Base-by-base conservation (phyloP, 2,113 vertebrate species). In the Aplodontia rufa region DNA sequence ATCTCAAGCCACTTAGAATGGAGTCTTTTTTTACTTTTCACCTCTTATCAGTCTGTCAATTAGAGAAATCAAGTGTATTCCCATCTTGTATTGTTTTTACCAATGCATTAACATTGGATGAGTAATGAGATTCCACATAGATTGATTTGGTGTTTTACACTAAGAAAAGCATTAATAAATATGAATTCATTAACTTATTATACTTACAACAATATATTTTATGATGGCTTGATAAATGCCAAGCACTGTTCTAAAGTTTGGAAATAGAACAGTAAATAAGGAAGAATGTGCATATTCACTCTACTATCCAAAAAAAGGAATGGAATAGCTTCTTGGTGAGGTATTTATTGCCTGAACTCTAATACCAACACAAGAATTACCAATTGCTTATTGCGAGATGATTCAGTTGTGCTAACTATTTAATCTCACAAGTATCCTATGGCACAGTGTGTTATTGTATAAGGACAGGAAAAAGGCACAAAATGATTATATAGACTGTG, bases 61-160 rank as follows among this genome's bases (percentile, higher is more conserved):
- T 94, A 97, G 51, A 91, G 37, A 89, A 96, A 90, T 79, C 66
- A 20, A 74, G 32, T 42, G 87, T 85, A 74, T 94, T 64, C 17
- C 83, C 2, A 8, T 42, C 10, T 83, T 40, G 22, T 87, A 64
- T 75, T 26, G 42, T 90, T 30, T 97, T 95, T 5, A 64, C 47
- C 40, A 91, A 28, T 80, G 19, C 3, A 72, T 90, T 97, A 85
- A 86, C 93, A 4, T 88, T 95, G 19, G 4, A 35, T 40, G 45
- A 55, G 40, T 90, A 97, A 97, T 89, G 90, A 97, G 26, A 76
- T 78, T 93, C 30, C 72, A 87, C 30, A 62, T 68, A 96, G 91
- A 91, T 92, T 82, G 9, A 1, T 81, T 96, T 91, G 7, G 66
- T 45, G 53, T 35, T 92, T 93, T 64, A 80, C 1, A 69, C 16